These are phyloP conservation scores for Elachura formosa DNA, from an alignment of 2,113 vertebrate species.

Conservation along the genomic window DNA sequence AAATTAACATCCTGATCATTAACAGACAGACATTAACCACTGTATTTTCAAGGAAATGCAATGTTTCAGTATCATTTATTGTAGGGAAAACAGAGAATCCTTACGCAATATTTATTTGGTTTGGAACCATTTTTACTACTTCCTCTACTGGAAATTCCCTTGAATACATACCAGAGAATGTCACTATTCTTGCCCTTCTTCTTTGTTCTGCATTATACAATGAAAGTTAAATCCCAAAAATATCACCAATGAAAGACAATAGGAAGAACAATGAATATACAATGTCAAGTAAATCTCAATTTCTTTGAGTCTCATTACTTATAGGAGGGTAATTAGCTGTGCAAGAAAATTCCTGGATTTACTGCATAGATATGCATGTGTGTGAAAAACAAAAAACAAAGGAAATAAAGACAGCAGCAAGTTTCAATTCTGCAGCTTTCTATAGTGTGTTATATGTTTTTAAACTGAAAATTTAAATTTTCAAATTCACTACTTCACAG, in stretches of 20 bases:
- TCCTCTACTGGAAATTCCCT: neutral
- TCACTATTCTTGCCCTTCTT: neutral
- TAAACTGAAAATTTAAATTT: neutral
- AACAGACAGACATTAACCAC: neutral
- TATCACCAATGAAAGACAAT: neutral
- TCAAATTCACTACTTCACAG: neutral
- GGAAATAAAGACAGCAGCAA: neutral
- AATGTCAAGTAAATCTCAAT: neutral
- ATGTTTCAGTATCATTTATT: neutral
- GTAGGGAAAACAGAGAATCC: neutral
- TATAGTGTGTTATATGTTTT: neutral
- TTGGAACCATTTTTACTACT: neutral
- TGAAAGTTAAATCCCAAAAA: neutral
- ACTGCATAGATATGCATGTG: rapidly evolving
- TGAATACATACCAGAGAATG: neutral
- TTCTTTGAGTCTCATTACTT: neutral
- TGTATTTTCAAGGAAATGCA: neutral
- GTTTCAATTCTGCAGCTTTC: neutral
- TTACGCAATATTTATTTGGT: neutral
- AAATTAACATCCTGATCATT: neutral
- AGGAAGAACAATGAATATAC: neutral
- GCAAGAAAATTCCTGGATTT: neutral
- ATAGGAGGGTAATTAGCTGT: neutral
- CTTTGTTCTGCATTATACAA: neutral
- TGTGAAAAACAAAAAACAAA: neutral